phyloP scores from a whole-genome alignment of 2,797 vertebrate genomes.

The Kryptopterus vitreolus region DNA sequence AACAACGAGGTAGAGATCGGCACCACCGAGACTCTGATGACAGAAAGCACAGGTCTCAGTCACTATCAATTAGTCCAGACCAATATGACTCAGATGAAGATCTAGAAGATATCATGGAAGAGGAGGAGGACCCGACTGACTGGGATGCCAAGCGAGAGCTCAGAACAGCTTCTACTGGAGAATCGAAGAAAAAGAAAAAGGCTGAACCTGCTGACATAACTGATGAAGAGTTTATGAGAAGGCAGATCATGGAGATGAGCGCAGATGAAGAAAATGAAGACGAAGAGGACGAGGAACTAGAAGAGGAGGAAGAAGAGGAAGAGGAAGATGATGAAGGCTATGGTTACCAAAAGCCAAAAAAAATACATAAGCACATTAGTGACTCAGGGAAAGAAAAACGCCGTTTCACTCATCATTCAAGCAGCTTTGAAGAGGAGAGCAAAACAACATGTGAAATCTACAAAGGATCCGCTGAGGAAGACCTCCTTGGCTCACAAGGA shows the following conservation, averaged over 20 bases:
- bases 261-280: conserved; percentile 89
- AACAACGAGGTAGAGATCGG: conserved; percentile 66
- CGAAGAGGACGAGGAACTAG: conserved; percentile 66
- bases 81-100: conserved; percentile 95
- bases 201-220: conserved; percentile 79
- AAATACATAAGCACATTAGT: conserved; percentile 76
- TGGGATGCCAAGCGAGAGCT: conserved; percentile 86
- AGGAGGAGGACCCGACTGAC: conserved; percentile 85
- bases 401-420: conserved; percentile 83
- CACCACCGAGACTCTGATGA: conserved; percentile 74
- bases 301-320: conserved; percentile 66
- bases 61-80: conserved; percentile 90
- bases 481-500: conserved; percentile 87
- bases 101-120: conserved; percentile 90
- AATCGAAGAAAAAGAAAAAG: conserved; percentile 76
- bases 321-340: conserved; percentile 82
- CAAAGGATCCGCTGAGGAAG: conserved; percentile 74
- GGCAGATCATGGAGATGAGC: conserved; percentile 98
- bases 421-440: conserved; percentile 86
- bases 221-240: conserved; percentile 96
- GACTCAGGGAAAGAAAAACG: conserved; percentile 89
- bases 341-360: conserved; percentile 77
- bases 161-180: conserved; percentile 80
- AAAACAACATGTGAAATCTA: conserved; percentile 80
- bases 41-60: conserved; percentile 85